Percentiles rank a stretch among this genome's conserved stretches.
phyloP scores from a whole-genome alignment of 2,113 vertebrate genomes.

The Bos taurus region DNA sequence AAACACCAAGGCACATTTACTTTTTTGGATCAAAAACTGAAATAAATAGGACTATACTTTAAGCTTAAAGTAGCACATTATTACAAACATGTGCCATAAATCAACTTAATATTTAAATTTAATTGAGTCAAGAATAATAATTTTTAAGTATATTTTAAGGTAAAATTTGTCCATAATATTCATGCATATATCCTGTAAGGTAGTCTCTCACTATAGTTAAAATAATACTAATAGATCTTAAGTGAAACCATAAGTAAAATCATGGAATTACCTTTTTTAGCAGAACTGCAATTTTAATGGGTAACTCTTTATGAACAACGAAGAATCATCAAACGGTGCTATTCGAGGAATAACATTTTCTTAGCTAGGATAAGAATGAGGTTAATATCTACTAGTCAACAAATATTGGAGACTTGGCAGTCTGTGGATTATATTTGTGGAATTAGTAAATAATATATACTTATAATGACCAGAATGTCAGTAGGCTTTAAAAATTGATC shows the following conservation, averaged over 20 bases:
- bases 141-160: neutral
- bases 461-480: neutral
- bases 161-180: neutral
- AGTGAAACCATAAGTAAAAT: neutral
- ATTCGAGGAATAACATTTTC: neutral
- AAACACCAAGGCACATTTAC: neutral
- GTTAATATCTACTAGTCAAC: neutral
- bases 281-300: neutral
- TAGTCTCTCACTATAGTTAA: neutral
- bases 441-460: neutral
- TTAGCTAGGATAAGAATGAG: neutral
- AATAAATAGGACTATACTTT: neutral
- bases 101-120: neutral
- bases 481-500: neutral
- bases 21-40: neutral
- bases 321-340: neutral
- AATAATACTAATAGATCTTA: neutral
- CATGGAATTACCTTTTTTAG: neutral
- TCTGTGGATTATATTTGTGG: neutral
- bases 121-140: neutral
- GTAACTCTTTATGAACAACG: neutral
- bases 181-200: neutral
- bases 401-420: neutral
- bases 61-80: neutral
- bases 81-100: neutral